These are phyloP conservation scores for Marronus borbonicus DNA, from an alignment of 2,888 invertebrate genomes.

Conservation along the genomic window DNA sequence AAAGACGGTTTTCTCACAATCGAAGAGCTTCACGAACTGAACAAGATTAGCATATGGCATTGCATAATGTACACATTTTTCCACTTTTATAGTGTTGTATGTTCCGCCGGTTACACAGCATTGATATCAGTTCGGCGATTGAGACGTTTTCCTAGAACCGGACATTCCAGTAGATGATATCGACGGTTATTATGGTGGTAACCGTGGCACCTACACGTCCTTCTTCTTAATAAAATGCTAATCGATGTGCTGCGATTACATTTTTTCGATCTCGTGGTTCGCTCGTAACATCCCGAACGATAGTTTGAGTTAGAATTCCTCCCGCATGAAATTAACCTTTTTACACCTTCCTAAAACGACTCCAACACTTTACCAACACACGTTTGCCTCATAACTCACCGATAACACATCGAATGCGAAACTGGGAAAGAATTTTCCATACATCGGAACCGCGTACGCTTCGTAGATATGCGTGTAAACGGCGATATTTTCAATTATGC, in stretches of 20 bases:
- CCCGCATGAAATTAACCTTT: no score
- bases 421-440: no score
- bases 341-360: no score
- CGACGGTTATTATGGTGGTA: neutral
- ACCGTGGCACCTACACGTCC: neutral
- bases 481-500: neutral
- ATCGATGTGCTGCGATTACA: neutral
- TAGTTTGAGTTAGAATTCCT: no score
- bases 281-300: no score
- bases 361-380: no score
- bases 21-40: constrained; percentile 35
- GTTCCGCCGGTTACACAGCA: neutral
- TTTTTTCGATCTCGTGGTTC: neutral
- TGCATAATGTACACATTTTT: constrained; percentile 38
- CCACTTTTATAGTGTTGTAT: constrained; percentile 9
- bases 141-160: constrained; percentile 10
- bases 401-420: no score
- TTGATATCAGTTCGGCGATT: no score
- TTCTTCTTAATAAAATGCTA: neutral
- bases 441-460: no score
- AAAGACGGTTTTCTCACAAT: constrained; percentile 13
- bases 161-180: constrained; percentile 6
- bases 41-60: constrained; percentile 16
- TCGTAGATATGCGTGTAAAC: no score
- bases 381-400: no score